Base-by-base conservation (phyloP, 2,888 invertebrate species). In the Sphinx pinastri region DNA sequence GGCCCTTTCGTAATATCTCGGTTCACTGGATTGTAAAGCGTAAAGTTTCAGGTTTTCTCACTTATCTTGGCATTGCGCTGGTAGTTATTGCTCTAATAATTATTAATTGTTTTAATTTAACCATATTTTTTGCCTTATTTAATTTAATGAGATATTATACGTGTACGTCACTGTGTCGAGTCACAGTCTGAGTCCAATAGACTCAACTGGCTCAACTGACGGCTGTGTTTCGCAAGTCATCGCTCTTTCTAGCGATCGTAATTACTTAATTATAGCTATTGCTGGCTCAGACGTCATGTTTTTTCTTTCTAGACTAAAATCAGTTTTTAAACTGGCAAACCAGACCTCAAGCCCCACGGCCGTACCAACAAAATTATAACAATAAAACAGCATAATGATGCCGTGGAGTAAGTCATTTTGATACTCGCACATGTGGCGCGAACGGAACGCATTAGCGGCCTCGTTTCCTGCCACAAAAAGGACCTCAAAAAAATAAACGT, bases 321-420 rank as follows among this genome's bases (percentile, higher is more conserved):
- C 47, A 13, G 47, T 68, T 52, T 60, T 60, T 38, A 52, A 19
- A 54, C 16, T 60, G 38, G 52, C 51, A 11, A 63, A 45, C 52
- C 16, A 69, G 19, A 19, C 14, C 58, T 12, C 13, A 57, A 68
- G 19, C 45, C 57, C 68, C 52, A 38, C 59, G 51, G 12, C 51
- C 51, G 85, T 82, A 84, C 85, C 87, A 88, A 89, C 89, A 86
- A 85, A 88, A 89, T 88, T 89, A 88, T 86, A 85, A 86, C 87
- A 86, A 85, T 85, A 84, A 83, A 79, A 79, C 72, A 74, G 74
- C 79, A 85, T 84, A 84, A 86, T 79, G 78, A 79, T 77, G 72
- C 73, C 71, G 74, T 72, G 72, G 75, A 78, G 76, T 78, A 75
- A 81, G 85, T 87, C 85, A 85, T 88, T 38, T 38, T 87, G 84